These are phyloP conservation scores for Enteromius mattozi DNA, from an alignment of 2,797 vertebrate genomes.

Conservation along the genomic window DNA sequence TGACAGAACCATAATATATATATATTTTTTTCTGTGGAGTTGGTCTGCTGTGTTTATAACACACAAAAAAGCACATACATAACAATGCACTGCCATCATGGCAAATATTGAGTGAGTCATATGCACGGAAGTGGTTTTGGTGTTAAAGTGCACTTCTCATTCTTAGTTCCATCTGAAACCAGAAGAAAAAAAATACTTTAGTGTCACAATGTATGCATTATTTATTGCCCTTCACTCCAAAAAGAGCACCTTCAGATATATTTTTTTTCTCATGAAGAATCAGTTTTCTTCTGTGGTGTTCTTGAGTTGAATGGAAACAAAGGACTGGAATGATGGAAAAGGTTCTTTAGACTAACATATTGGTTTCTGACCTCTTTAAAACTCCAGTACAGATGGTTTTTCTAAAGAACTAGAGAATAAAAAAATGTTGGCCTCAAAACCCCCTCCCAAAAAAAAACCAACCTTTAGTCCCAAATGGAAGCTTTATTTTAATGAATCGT, in stretches of 20 bases:
- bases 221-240: slow-evolving; percentile 1
- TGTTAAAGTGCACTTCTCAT: slow-evolving; percentile 48
- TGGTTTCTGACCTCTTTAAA: background rate
- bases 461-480: background rate
- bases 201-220: slow-evolving; percentile 9
- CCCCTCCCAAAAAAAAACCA: no score
- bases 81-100: slow-evolving; percentile 32
- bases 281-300: background rate
- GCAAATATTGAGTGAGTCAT: slow-evolving; percentile 47
- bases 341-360: background rate
- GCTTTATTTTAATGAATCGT: background rate
- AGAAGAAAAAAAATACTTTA: slow-evolving; percentile 26
- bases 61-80: background rate
- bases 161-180: slow-evolving; percentile 42
- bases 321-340: background rate
- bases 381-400: background rate
- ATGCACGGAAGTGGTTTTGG: slow-evolving; percentile 45
- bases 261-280: background rate
- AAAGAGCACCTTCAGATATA: background rate
- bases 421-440: background rate
- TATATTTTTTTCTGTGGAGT: slow-evolving; percentile 35
- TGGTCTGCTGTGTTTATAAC: slow-evolving; percentile 25
- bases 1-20: background rate
- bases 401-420: background rate
- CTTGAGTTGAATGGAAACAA: background rate